phyloP scores from a whole-genome alignment of 2,888 invertebrate species.

The Tridacna gigas region DNA sequence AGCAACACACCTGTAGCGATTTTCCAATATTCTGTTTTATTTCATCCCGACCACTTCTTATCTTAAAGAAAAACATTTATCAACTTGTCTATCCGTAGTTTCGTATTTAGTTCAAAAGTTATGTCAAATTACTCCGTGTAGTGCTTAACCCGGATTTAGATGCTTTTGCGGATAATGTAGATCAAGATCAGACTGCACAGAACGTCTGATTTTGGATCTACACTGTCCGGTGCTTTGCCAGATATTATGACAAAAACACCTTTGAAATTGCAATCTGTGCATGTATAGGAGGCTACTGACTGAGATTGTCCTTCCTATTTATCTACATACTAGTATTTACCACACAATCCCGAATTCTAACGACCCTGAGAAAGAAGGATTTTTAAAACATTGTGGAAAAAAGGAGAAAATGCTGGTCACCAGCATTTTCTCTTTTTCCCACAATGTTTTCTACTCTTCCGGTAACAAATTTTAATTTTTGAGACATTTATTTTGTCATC shows the following conservation, averaged over 20 bases:
- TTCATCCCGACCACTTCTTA: not conserved
- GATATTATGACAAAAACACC: no score
- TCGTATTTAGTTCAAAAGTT: constrained; percentile 11
- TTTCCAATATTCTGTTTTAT: constrained; percentile 5
- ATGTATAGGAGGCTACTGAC: not conserved
- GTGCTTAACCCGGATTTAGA: not conserved
- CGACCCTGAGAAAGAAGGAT: no score
- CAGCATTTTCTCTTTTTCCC: no score
- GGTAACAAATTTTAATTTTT: no score
- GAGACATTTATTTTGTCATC: no score
- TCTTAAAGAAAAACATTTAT: not conserved
- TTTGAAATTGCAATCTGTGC: no score
- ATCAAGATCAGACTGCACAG: not conserved
- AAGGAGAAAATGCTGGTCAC: no score
- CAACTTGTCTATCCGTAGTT: not conserved
- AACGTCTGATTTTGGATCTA: not conserved
- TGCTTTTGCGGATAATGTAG: not conserved
- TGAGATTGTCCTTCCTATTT: no score
- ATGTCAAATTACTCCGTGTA: not conserved
- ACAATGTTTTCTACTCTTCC: no score
- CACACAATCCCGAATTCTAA: no score
- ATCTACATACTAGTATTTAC: no score
- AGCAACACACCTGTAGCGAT: constrained; percentile 11
- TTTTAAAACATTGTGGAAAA: no score
- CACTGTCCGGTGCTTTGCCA: not conserved